These are phyloP conservation scores for Semnopithecus entellus DNA, from an alignment of 2,113 vertebrate species.

Conservation along the genomic window DNA sequence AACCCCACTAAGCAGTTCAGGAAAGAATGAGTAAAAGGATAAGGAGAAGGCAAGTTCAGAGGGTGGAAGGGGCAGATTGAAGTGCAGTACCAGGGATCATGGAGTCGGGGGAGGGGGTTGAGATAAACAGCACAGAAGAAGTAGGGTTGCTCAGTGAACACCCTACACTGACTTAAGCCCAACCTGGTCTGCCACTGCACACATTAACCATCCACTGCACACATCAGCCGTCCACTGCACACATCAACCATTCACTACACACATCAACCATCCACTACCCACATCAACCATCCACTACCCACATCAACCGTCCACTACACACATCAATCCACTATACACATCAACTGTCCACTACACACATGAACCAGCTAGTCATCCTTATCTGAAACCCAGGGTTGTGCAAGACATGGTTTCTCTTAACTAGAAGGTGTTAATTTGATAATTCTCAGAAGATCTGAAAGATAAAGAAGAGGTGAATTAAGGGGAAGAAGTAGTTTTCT, in stretches of 20 bases:
- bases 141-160: background rate
- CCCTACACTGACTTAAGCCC: fast-evolving
- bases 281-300: no score
- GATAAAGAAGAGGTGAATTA: background rate
- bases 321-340: no score
- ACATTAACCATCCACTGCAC: no score
- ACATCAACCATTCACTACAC: no score
- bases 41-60: background rate
- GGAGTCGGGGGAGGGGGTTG: no score
- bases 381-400: background rate
- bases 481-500: background rate
- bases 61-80: background rate
- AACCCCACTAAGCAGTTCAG: background rate
- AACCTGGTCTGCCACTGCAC: background rate
- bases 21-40: background rate
- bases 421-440: background rate
- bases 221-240: no score
- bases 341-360: no score
- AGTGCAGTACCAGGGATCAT: background rate
- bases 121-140: background rate
- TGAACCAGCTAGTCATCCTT: background rate
- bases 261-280: no score
- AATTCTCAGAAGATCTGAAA: background rate
- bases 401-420: background rate
- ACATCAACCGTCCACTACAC: no score